A percentile compares a stretch with the other conserved stretches of the same genome.
Conservation (phyloP, 2,113 vertebrate species). For the Nanorana parkeri region DNA sequence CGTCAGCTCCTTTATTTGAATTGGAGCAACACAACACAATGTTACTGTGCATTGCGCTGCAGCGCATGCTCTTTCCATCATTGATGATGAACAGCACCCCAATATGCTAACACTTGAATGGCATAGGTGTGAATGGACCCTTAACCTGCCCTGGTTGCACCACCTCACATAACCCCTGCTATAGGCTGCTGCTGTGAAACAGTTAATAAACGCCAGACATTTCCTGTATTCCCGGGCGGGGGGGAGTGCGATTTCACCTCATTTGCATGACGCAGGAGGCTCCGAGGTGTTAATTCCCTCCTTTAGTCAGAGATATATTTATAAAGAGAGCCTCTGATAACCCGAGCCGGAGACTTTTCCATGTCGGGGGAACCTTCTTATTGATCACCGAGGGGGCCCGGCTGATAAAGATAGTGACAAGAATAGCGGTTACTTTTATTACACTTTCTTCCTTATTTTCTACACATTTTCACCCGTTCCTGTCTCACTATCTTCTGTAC, state of each 20-base stretch:
- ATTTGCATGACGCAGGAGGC: conserved; percentile 6
- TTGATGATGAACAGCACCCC: neutral
- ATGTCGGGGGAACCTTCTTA: no score
- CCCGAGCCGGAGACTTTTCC: no score
- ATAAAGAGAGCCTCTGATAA: neutral
- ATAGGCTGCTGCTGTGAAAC: neutral
- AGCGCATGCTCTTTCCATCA: neutral
- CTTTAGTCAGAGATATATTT: neutral
- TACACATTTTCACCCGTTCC: no score
- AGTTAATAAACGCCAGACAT: neutral
- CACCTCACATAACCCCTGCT: neutral
- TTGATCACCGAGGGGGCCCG: no score
- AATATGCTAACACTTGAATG: neutral
- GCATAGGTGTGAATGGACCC: neutral
- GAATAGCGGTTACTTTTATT: no score
- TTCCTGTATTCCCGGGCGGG: neutral
- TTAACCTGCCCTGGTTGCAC: no score
- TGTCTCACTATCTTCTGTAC: no score
- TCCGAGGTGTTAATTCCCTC: neutral
- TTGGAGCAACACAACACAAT: neutral
- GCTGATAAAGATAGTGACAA: no score
- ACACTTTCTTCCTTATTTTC: no score
- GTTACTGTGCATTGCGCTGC: neutral
- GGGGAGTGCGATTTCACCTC: neutral
- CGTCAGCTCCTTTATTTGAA: neutral